These are phyloP conservation scores for Coranthus polyacanthus DNA, from an alignment of 2,797 vertebrate species.

Conservation along the genomic window DNA sequence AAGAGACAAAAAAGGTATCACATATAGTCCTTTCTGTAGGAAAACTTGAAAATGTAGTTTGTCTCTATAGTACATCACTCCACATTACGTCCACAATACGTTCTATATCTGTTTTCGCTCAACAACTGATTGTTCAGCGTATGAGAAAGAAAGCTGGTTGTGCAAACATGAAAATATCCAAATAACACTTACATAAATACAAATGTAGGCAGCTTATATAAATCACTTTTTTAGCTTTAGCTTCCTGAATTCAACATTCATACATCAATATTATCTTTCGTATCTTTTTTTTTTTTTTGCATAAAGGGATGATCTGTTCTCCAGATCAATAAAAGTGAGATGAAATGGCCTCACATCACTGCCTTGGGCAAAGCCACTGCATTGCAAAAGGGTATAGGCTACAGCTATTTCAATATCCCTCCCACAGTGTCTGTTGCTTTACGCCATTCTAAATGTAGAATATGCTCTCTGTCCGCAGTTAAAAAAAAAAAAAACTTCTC, in stretches of 20 bases:
- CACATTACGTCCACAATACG: too few species aligned
- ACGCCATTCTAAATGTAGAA: conserved; percentile 9
- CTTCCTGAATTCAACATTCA: conserved; percentile 43
- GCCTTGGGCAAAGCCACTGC: conserved; percentile 53
- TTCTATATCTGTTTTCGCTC: too few species aligned
- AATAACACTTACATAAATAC: conserved; percentile 71
- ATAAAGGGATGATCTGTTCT: conserved; percentile 59
- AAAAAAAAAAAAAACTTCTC: not conserved
- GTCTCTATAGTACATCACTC: too few species aligned
- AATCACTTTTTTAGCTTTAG: conserved; percentile 41
- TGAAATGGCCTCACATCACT: conserved; percentile 43
- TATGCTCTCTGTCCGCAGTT: conserved; percentile 3
- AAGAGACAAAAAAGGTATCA: too few species aligned
- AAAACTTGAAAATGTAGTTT: too few species aligned
- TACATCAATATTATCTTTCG: conserved; percentile 55
- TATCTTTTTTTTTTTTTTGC: conserved; percentile 41
- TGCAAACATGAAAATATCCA: conserved; percentile 22
- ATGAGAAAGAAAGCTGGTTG: conserved; percentile 16
- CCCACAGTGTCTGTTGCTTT: conserved; percentile 41
- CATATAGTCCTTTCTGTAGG: too few species aligned
- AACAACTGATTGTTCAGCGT: conserved; percentile 16
- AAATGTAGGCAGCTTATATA: conserved; percentile 75
- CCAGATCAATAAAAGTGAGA: conserved; percentile 67
- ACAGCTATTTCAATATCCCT: conserved; percentile 53
- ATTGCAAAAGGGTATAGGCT: conserved; percentile 16